Evolutionary conservation across 1,140 invertebrate species (phyloP), one percentile per base, ranked within the genome.

Genomic region (Physella acuta): DNA sequence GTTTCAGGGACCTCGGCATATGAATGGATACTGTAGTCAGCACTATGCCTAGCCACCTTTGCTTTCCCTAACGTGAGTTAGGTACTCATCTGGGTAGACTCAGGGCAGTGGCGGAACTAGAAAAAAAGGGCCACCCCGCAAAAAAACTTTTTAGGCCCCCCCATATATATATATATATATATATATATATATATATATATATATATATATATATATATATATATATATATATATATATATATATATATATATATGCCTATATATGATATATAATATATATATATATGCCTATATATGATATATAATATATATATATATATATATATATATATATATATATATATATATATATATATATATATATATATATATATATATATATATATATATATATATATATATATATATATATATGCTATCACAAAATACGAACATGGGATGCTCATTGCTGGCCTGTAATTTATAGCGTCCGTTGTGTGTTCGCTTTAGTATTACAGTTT

Each of bases 191-290:
- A 51, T 26, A 30, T 30, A 51, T 39, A 30, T 39, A 64, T 39
- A 39, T 39, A 30, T 28, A 14, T 44, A 20, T 24, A 44, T 52
- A 59, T 26, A n/a, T 24, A 28, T 33, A 36, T 4, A 58, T 36
- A 68, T 52, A 68, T 52, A 59, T 55, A 59, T 55, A 68, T 36
- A 68, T 36, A 68, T 24, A 59, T 36, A 68, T 55, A 68, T 55
- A 68, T 55, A 68, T 55, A 68, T 34, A 44, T 44, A 64, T 44
- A 64, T 44, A 64, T 39, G 20, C 39, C 8, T 44, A 44, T 20
- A 44, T 44, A 44, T 44, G 39, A 8, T 44, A 8, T 11, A 44
- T 11, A 8, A 44, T 11, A 64, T 39, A 64, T 39, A 64, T 39
- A 64, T 39, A 64, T 39, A 64, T 44, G 2, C 39, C 3, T 44